Evolutionary conservation across 2,888 invertebrate species (phyloP).

Genomic region (Parnassius orleans): DNA sequence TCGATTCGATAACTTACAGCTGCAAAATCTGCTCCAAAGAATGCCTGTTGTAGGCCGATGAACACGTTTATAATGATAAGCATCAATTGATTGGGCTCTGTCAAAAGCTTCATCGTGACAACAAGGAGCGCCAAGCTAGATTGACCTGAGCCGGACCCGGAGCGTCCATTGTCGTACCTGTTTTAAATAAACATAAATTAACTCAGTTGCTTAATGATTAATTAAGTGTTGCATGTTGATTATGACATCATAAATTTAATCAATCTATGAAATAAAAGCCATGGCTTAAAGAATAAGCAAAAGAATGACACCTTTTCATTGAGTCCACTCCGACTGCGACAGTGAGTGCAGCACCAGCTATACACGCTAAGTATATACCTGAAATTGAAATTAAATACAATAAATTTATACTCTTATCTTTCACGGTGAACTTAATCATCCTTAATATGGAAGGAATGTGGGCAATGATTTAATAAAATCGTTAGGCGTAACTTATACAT

Average conservation of each 20-base stretch:
- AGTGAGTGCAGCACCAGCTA: slow-evolving; percentile 81
- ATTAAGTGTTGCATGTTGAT: too few relatives aligned
- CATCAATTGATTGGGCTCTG: slow-evolving; percentile 81
- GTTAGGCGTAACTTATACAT: too few relatives aligned
- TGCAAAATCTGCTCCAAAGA: slow-evolving; percentile 81
- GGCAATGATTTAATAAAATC: too few relatives aligned
- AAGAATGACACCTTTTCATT: slow-evolving; percentile 65
- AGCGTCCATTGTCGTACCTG: slow-evolving; percentile 70
- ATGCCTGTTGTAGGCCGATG: slow-evolving; percentile 86
- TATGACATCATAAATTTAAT: too few relatives aligned
- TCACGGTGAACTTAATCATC: too few relatives aligned
- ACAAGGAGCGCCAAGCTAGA: slow-evolving; percentile 70
- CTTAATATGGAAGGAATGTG: too few relatives aligned
- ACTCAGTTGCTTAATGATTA: too few relatives aligned
- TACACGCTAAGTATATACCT: slow-evolving; percentile 83
- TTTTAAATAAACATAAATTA: too few relatives aligned
- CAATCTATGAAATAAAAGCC: too few relatives aligned
- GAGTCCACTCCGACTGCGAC: slow-evolving; percentile 83
- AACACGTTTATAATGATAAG: slow-evolving; percentile 84
- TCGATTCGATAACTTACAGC: slow-evolving; percentile 50
- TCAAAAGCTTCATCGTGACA: slow-evolving; percentile 80
- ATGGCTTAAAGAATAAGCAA: too few relatives aligned
- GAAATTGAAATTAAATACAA: slow-evolving; percentile 32
- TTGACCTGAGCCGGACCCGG: slow-evolving; percentile 53
- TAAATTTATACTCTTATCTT: too few relatives aligned